Conservation (phyloP, 2,797 vertebrate species). For the Tapirus indicus region DNA sequence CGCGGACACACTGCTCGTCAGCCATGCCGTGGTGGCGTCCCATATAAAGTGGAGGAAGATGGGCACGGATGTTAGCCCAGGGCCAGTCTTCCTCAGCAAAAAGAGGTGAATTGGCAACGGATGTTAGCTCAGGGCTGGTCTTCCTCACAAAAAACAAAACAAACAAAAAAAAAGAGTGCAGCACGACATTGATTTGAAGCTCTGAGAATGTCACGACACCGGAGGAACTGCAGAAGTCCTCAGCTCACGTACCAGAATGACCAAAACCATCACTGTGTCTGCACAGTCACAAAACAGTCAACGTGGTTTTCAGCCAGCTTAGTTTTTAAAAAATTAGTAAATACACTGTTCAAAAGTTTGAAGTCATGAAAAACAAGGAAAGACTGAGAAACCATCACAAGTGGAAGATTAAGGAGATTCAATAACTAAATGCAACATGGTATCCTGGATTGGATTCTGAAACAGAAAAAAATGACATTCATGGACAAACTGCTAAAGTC, state of each 20-base stretch:
- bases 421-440: rapidly evolving
- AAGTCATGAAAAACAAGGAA: neutral
- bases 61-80: too few relatives aligned
- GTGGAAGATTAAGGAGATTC: neutral
- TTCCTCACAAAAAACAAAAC: too few relatives aligned
- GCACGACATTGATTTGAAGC: neutral
- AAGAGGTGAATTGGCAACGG: too few relatives aligned
- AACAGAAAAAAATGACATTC: neutral
- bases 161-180: too few relatives aligned
- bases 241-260: neutral
- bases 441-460: neutral
- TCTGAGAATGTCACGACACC: neutral
- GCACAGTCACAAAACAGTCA: neutral
- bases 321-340: neutral
- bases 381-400: neutral
- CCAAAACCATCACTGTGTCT: neutral
- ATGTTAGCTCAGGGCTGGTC: too few relatives aligned
- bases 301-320: neutral
- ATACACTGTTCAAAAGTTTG: neutral
- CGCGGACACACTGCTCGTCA: too few relatives aligned
- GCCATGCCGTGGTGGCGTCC: too few relatives aligned
- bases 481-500: neutral
- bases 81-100: too few relatives aligned
- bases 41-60: too few relatives aligned
- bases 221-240: neutral